Conservation (phyloP, 1,140 invertebrate species). For the Plodia interpunctella region DNA sequence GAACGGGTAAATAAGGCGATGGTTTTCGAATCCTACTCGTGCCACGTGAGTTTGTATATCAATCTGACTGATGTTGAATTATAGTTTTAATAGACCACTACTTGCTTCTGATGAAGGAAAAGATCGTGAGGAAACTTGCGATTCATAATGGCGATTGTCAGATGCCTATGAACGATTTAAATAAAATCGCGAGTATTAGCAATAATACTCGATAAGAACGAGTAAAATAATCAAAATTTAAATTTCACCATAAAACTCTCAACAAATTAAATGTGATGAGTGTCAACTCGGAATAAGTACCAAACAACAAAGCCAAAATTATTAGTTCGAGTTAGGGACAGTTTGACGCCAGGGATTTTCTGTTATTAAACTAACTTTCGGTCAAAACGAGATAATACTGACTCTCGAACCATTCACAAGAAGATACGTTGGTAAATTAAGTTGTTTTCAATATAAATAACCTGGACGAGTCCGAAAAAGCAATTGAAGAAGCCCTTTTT, state of each 20-base stretch:
- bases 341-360: conserved; percentile 13
- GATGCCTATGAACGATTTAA: no score
- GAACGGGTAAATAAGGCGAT: no score
- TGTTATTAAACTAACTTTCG: conserved; percentile 5
- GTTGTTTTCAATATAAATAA: not conserved
- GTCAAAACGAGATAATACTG: not conserved
- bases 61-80: no score
- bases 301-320: conserved; percentile 12
- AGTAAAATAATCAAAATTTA: no score
- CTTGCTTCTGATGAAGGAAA: no score
- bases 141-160: no score
- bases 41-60: no score
- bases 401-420: conserved; percentile 1
- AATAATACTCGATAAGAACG: no score
- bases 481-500: not conserved
- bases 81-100: no score
- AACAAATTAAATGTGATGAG: not conserved
- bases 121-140: no score
- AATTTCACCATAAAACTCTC: not conserved
- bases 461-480: not conserved
- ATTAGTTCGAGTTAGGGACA: conserved; percentile 7
- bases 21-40: no score
- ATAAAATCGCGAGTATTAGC: no score
- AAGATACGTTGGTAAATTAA: not conserved
- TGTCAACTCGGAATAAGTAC: not conserved